Conservation (phyloP, 2,888 invertebrate species). For the Torymus aiolomorphi region DNA sequence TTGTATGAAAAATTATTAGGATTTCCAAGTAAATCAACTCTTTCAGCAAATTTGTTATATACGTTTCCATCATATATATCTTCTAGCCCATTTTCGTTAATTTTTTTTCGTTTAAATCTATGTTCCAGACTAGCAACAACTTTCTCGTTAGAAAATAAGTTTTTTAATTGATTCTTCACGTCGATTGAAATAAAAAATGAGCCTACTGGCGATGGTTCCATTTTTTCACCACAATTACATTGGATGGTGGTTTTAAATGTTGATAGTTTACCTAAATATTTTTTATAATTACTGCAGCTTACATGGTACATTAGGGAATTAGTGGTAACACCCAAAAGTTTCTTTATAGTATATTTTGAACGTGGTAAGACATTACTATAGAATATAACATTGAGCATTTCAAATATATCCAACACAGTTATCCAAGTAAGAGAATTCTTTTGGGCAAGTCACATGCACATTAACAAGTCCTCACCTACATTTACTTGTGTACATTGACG, state of each 20-base stretch:
- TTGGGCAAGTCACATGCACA: neutral
- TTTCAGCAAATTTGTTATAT: too few species aligned
- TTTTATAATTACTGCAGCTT: neutral
- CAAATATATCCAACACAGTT: too few species aligned
- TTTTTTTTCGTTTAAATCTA: constrained; percentile 6
- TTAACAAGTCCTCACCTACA: neutral
- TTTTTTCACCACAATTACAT: neutral
- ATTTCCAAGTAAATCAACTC: too few species aligned
- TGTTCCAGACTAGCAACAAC: neutral
- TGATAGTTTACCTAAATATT: too few species aligned
- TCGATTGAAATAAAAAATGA: constrained; percentile 16
- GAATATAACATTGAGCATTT: too few species aligned
- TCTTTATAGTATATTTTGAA: constrained; percentile 1
- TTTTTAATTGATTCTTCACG: neutral
- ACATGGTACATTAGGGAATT: neutral
- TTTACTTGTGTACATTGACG: neutral
- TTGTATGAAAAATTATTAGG: too few species aligned
- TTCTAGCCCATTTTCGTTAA: neutral
- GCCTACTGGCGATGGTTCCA: neutral
- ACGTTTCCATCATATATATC: too few species aligned
- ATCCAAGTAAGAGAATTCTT: neutral
- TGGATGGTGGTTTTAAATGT: neutral
- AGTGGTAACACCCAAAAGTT: neutral
- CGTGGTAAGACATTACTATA: neutral
- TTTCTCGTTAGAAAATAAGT: neutral